These are phyloP conservation scores for Takifugu bimaculatus DNA, from an alignment of 2,113 vertebrate genomes.

Conservation along the genomic window DNA sequence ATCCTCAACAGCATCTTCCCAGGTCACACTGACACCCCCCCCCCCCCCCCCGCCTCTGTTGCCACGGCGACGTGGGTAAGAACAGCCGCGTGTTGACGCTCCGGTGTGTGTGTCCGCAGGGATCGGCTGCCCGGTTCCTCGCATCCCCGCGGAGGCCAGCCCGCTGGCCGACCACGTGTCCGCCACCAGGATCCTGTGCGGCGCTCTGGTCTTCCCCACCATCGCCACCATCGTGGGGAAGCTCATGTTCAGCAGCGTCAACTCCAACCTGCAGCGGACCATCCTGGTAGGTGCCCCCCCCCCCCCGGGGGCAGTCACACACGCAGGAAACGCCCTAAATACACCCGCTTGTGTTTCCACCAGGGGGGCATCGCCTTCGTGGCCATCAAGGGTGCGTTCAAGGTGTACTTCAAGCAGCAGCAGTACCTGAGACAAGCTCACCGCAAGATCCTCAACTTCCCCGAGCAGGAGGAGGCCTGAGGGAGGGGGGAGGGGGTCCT, in stretches of 20 bases:
- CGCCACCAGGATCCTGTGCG: conserved; percentile 94
- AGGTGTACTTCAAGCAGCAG: conserved; percentile 99
- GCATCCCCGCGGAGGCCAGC: conserved; percentile 96
- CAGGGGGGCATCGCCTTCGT: conserved; percentile 99
- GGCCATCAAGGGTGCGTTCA: conserved; percentile 98
- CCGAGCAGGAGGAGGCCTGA: conserved; percentile 93
- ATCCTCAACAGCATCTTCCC: conserved; percentile 98
- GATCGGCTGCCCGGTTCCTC: conserved; percentile 94
- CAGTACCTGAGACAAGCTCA: conserved; percentile 99
- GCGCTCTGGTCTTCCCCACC: conserved; percentile 96
- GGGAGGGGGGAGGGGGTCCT: not conserved
- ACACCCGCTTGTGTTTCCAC: not conserved
- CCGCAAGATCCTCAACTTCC: conserved; percentile 97
- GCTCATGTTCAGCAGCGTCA: conserved; percentile 99
- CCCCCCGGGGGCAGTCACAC: not conserved
- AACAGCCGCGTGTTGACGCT: not conserved
- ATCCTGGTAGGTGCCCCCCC: conserved; percentile 84
- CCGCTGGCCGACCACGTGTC: conserved; percentile 97
- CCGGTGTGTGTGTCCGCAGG: conserved; percentile 64
- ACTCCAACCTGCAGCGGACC: conserved; percentile 98
- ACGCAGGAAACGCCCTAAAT: not conserved
- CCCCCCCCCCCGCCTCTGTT: too few species aligned
- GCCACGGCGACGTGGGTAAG: not conserved
- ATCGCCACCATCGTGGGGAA: conserved; percentile 98
- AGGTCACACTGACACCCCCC: conserved; percentile 67